Evolutionary conservation across 2,888 invertebrate species (phyloP), one percentile per base, ranked within the genome.

Genomic region (Hyles lineata): DNA sequence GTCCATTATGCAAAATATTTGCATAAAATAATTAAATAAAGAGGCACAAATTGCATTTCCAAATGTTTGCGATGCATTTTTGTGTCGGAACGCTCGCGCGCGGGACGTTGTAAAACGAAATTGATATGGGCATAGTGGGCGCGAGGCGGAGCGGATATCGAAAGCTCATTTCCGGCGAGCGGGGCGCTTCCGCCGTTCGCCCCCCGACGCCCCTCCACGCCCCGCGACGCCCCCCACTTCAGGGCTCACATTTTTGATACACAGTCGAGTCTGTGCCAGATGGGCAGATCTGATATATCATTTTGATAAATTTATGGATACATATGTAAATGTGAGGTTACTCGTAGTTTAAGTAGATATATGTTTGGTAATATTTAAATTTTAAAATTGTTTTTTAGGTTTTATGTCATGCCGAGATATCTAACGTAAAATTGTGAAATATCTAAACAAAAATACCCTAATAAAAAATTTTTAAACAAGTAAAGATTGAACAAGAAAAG

Each of bases 91-190:
- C 70, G 35, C 43, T 21, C 59, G 71, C 74, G 73, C 72, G 69
- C 73, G 74, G 70, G 79, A 75, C 77, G 77, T 78, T 82, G 86
- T 87, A 87, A 88, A 87, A 87, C 85, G 85, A 88, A 89, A 92
- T 92, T 91, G 92, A 91, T 91, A 92, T 85, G 89, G 89, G 89
- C 91, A 91, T 88, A 89, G 87, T 88, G 86, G 84, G 86, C 80
- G 81, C 79, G 76, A 77, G 81, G 82, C 83, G 80, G 83, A 82
- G 82, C 86, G 89, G 88, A 89, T 90, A 90, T 90, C 90, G 90
- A 90, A 89, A 87, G 89, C 91, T 91, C 90, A 91, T 91, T 92
- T 92, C 92, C 92, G 85, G 86, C 78, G 84, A 79, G 84, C 81
- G 84, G 79, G 81, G 79, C 77, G 83, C 84, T 85, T 86, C 86